Percentiles rank a stretch among this genome's conserved stretches.
These are phyloP conservation scores for Orientallactaga bullata DNA, from an alignment of 2,113 vertebrate species.

Conservation along the genomic window DNA sequence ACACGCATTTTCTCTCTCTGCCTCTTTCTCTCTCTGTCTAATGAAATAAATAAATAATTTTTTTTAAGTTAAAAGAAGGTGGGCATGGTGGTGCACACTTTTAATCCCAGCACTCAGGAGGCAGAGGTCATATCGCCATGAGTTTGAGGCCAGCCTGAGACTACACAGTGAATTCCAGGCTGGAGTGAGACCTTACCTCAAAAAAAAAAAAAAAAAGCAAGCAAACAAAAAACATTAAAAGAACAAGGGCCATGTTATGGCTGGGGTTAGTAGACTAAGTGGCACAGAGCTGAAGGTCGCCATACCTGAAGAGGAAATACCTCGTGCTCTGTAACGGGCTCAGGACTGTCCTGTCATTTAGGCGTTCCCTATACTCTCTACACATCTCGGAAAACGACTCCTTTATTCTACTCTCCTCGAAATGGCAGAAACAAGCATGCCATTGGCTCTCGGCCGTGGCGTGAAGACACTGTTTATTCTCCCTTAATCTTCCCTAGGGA, in stretches of 20 bases:
- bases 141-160: no score
- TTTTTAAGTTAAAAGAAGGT: no score
- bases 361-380: neutral
- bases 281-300: neutral
- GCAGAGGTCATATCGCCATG: no score
- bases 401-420: neutral
- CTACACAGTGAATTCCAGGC: no score
- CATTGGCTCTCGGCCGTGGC: neutral
- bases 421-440: neutral
- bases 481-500: neutral
- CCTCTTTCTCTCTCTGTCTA: no score
- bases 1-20: no score
- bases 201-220: no score
- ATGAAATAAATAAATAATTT: no score
- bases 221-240: no score
- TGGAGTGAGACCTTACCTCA: no score
- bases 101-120: no score
- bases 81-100: no score
- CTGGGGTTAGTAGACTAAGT: neutral
- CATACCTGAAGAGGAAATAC: neutral
- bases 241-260: neutral
- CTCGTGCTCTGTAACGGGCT: neutral
- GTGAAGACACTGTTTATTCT: neutral
- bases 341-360: neutral
- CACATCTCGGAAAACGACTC: neutral